A percentile compares a stretch with the other conserved stretches of the same genome.
Evolutionary conservation across 2,888 invertebrate species (phyloP).

Genomic region (Aricia artaxerxes): DNA sequence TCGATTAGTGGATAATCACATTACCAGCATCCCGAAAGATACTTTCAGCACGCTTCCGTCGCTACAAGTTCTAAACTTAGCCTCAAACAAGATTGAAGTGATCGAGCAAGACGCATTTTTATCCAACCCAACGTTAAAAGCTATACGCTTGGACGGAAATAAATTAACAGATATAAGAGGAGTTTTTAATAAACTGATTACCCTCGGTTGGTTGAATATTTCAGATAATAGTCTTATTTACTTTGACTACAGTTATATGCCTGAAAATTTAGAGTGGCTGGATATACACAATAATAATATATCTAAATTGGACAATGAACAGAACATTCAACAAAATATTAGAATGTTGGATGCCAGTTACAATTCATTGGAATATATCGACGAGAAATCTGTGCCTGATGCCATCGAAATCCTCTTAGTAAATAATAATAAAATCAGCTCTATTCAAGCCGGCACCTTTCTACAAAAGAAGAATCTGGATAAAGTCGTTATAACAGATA

Average conservation of each 20-base stretch:
- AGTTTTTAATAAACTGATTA: conserved; percentile 86
- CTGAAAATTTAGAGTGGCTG: conserved; percentile 87
- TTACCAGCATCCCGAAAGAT: conserved; percentile 86
- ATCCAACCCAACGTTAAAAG: conserved; percentile 85
- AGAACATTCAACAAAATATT: conserved; percentile 83
- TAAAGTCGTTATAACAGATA: conserved; percentile 88
- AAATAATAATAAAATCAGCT: conserved; percentile 88
- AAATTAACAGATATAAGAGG: conserved; percentile 87
- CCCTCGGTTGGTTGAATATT: conserved; percentile 89
- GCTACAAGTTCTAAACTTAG: conserved; percentile 88
- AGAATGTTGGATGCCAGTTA: conserved; percentile 89
- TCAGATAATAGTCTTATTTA: conserved; percentile 88
- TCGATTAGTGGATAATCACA: conserved; percentile 89
- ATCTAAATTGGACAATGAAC: conserved; percentile 86
- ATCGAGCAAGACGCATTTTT: conserved; percentile 89
- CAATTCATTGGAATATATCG: conserved; percentile 85
- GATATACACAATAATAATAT: conserved; percentile 90
- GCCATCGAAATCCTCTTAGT: conserved; percentile 87
- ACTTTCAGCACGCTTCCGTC: conserved; percentile 86
- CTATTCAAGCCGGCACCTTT: conserved; percentile 86
- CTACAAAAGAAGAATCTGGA: conserved; percentile 85
- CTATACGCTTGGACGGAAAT: conserved; percentile 89
- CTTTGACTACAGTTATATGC: conserved; percentile 90
- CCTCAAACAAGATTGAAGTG: conserved; percentile 87
- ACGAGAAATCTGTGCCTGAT: conserved; percentile 86